Evolutionary conservation across 2,113 vertebrate genomes (phyloP).

Genomic region (Melanostigma gelatinosum): DNA sequence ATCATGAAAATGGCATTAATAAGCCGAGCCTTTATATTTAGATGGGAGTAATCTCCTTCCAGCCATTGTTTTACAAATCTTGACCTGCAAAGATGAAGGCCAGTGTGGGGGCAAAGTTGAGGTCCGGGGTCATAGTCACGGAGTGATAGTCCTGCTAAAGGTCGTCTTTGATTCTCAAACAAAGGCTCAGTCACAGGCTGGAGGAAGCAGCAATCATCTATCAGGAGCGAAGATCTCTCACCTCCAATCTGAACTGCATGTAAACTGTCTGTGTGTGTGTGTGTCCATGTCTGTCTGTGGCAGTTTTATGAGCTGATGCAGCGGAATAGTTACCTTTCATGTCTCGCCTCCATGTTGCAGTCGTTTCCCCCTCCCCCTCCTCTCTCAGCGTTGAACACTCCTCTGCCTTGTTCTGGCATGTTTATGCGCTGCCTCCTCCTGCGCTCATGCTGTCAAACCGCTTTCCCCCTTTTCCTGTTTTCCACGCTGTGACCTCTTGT

Average conservation of each 20-base stretch:
- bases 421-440: constrained; percentile 54
- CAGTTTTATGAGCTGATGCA: background rate
- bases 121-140: constrained; percentile 9
- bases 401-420: constrained; percentile 73
- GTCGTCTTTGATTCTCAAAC: constrained; percentile 61
- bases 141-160: constrained; percentile 45
- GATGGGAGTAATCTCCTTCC: background rate
- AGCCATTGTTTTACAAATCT: background rate
- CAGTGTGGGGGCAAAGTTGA: background rate
- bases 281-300: background rate
- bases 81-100: background rate
- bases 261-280: constrained; percentile 7
- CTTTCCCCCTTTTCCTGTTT: background rate
- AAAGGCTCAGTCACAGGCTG: constrained; percentile 50
- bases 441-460: constrained; percentile 34
- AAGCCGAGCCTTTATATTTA: too few relatives aligned
- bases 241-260: background rate
- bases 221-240: constrained; percentile 56
- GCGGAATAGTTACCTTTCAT: background rate
- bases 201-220: constrained; percentile 59
- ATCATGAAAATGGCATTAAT: background rate
- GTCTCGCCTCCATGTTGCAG: background rate
- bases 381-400: background rate
- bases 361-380: background rate
- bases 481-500: constrained; percentile 15